Percentiles rank a stretch among this genome's conserved stretches.
Conservation (phyloP, 2,888 invertebrate genomes). For the Patella caerulea region DNA sequence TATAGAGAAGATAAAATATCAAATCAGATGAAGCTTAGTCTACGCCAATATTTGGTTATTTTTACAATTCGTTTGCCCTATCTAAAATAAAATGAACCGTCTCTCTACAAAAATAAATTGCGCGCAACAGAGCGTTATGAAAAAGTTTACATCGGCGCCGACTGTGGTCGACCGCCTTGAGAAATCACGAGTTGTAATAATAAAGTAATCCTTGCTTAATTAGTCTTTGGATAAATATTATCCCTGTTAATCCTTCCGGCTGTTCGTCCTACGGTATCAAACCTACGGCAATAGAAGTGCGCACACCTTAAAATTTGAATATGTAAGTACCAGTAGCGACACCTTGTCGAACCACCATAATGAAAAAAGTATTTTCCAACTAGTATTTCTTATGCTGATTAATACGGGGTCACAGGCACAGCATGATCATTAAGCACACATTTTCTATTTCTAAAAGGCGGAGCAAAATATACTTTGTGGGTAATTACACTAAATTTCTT, state of each 20-base stretch:
- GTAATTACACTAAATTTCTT: neutral
- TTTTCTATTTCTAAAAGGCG: neutral
- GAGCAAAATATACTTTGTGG: neutral
- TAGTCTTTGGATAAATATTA: neutral
- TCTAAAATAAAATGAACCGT: no score
- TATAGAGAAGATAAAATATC: no score
- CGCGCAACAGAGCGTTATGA: no score
- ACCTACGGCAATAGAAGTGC: neutral
- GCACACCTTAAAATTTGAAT: neutral
- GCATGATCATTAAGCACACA: constrained; percentile 3
- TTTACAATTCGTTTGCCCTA: no score
- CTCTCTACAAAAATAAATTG: no score
- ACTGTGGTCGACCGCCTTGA: constrained; percentile 5
- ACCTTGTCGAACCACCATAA: no score
- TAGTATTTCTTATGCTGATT: neutral
- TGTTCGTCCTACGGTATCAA: neutral
- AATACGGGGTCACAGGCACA: neutral
- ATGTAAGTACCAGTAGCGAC: neutral
- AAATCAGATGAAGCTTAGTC: no score
- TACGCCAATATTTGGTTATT: no score
- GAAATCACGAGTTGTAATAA: constrained; percentile 1
- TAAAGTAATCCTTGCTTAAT: constrained; percentile 9
- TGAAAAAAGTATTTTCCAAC: neutral
- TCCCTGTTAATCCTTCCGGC: constrained; percentile 10
- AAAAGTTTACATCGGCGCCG: neutral